Evolutionary conservation across 2,797 vertebrate species (phyloP).

Genomic region (Sternotherus odoratus): DNA sequence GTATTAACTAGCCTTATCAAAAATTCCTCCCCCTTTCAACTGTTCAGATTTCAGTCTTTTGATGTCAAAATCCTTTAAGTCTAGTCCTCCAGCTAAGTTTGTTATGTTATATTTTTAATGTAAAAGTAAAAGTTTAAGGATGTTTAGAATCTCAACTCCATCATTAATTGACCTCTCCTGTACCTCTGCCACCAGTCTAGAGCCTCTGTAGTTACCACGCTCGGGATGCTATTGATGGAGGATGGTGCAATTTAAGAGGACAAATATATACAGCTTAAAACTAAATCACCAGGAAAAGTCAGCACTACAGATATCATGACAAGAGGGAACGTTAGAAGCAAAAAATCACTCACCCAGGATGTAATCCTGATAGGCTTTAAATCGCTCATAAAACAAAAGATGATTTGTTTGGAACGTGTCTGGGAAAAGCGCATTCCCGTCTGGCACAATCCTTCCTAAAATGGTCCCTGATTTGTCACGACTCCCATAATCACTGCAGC

Average conservation of each 20-base stretch:
- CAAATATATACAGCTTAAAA: background rate
- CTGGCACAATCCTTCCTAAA: constrained; percentile 80
- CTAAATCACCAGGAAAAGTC: background rate
- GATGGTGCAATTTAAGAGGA: background rate
- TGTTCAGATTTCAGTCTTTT: background rate
- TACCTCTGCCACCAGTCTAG: fast-evolving
- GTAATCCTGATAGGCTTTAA: constrained; percentile 94
- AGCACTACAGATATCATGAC: background rate
- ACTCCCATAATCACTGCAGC: constrained; percentile 82
- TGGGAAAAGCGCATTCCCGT: constrained; percentile 81
- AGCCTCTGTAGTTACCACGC: background rate
- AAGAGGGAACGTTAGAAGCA: background rate
- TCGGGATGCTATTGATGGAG: background rate
- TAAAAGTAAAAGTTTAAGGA: background rate
- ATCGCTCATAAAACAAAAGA: constrained; percentile 93
- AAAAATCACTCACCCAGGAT: constrained; percentile 87
- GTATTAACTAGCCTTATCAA: background rate
- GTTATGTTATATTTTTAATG: background rate
- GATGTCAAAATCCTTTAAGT: background rate
- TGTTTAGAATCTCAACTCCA: background rate
- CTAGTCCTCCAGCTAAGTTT: background rate
- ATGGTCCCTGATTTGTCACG: constrained; percentile 74
- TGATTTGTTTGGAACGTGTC: constrained; percentile 89
- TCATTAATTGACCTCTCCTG: background rate
- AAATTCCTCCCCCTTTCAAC: background rate